Evolutionary conservation across 2,113 vertebrate species (phyloP), one percentile per base, ranked within the genome.

Genomic region (Regulus satrapa): DNA sequence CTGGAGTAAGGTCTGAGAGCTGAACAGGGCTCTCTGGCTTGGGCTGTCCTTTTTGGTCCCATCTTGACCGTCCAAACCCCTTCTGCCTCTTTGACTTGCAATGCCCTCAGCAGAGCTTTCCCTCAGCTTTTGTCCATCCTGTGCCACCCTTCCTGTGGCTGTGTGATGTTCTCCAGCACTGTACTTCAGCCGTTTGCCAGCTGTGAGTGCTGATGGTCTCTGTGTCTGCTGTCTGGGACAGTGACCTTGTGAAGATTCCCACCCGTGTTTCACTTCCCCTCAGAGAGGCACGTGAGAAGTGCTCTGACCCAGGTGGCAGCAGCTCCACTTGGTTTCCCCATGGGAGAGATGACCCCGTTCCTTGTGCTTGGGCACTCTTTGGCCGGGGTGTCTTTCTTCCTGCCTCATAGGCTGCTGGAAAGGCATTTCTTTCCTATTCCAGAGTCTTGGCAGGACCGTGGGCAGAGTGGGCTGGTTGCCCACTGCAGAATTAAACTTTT

Each of bases 401-500:
- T 71, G 63, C 51, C 63, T 79, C 14, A 10, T 7, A 54, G 54
- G 25, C 54, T 76, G 48, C 59, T 84, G 18, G 79, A 73, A 88
- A 58, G 54, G 18, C 18, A 0, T 92, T 77, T 64, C 45, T 66
- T 72, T 77, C 41, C 68, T 55, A 3, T 62, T 69, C 25, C 58
- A 52, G 77, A 76, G 29, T 51, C 78, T 90, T 84, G 67, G 79
- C 85, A 87, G 55, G 38, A 55, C 52, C 0, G 0, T 31, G 52
- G 69, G 52, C 61, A 45, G 0, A 0, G 46, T 40, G 62, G 79
- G 92, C 68, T 82, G 28, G 19, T 67, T 90, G 62, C 73, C 76
- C n/a, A 9, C 74, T 87, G 81, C 59, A 74, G 46, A 38, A 74
- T 94, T 89, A 58, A 83, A 61, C 68, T 79, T 51, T 88, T 43